Percentiles rank a stretch among this genome's conserved stretches.
phyloP scores from a whole-genome alignment of 2,888 invertebrate species.

The Drosophila stalkeri region DNA sequence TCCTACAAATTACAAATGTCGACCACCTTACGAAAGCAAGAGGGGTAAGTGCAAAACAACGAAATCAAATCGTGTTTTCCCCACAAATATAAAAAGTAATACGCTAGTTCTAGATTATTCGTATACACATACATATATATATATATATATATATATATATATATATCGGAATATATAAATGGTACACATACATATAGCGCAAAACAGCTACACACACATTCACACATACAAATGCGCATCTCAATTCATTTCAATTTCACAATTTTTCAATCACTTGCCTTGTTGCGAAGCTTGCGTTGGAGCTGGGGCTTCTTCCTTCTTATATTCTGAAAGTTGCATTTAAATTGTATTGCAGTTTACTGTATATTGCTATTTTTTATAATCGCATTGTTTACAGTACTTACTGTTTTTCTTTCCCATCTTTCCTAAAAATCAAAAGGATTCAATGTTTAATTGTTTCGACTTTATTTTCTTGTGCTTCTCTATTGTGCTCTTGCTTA shows the following conservation, averaged over 20 bases:
- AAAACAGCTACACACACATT: neutral
- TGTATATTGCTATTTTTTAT: no score
- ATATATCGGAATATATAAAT: no score
- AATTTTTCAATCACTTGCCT: constrained; percentile 35
- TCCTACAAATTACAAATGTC: neutral
- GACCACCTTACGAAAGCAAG: neutral
- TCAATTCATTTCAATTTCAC: constrained; percentile 9
- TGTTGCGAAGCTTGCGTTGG: constrained; percentile 29
- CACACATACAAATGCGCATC: neutral
- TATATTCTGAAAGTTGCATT: constrained; percentile 30
- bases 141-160: neutral
- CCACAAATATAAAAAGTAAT: neutral
- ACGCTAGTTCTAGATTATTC: neutral
- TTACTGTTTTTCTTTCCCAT: constrained; percentile 70
- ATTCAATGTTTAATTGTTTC: neutral
- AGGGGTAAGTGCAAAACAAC: neutral
- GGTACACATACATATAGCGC: neutral
- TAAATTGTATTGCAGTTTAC: neutral
- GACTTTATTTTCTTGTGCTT: neutral
- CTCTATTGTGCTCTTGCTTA: neutral
- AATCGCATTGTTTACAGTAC: constrained; percentile 10
- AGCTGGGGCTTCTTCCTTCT: constrained; percentile 1
- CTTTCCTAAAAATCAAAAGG: neutral
- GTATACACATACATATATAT: neutral
- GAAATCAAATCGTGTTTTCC: neutral